Percentiles rank a stretch among this genome's conserved stretches.
phyloP scores from a whole-genome alignment of 2,888 invertebrate species.

The Apantesis nais region DNA sequence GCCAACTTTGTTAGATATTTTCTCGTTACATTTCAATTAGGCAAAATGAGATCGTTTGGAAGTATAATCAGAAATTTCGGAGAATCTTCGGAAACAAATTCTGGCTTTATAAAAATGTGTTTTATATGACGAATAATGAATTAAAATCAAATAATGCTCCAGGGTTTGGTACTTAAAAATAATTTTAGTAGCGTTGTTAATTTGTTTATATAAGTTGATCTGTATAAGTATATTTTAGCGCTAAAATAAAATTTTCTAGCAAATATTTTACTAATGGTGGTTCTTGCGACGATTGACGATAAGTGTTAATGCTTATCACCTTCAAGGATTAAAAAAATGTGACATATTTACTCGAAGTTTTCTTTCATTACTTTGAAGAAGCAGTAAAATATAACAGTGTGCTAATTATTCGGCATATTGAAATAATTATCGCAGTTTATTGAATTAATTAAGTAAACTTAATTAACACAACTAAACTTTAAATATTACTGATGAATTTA shows the following conservation, averaged over 20 bases:
- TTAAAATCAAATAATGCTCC: not conserved
- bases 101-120: not conserved
- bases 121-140: not conserved
- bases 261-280: not conserved
- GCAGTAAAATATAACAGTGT: too few species aligned
- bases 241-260: too few species aligned
- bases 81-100: not conserved
- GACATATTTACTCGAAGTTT: too few species aligned
- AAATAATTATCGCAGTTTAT: too few species aligned
- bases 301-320: not conserved
- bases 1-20: not conserved
- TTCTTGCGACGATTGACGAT: not conserved
- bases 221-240: not conserved
- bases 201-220: too few species aligned
- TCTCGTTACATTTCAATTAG: constrained; percentile 22
- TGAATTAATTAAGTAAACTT: too few species aligned
- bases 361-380: too few species aligned
- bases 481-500: too few species aligned
- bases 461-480: too few species aligned
- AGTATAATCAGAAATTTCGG: not conserved
- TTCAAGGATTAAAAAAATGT: too few species aligned
- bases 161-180: not conserved
- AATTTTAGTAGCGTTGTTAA: not conserved
- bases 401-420: too few species aligned
- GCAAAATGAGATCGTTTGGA: constrained; percentile 10